phyloP scores from a whole-genome alignment of 2,113 vertebrate species.

The Mormoops blainvillei region DNA sequence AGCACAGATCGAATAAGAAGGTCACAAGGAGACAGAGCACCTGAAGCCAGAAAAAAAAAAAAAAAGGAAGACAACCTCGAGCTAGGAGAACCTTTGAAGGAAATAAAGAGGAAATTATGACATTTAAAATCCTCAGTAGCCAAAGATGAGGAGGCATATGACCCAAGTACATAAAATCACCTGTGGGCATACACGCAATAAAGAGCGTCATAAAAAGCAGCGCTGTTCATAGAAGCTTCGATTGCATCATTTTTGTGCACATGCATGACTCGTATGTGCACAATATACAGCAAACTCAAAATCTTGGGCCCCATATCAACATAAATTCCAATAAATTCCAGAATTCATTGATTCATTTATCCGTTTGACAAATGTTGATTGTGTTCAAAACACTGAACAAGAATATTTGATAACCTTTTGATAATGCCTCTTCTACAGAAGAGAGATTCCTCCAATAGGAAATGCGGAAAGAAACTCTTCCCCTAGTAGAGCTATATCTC shows the following conservation, averaged over 20 bases:
- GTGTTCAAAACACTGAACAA: background rate
- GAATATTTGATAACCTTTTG: background rate
- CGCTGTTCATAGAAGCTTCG: background rate
- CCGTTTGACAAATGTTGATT: background rate
- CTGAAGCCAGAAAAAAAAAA: background rate
- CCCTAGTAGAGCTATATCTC: background rate
- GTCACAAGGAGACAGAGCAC: background rate
- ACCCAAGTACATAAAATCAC: background rate
- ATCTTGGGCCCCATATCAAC: background rate
- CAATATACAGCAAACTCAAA: background rate
- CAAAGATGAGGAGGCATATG: background rate
- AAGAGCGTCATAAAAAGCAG: background rate
- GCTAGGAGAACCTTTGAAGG: background rate
- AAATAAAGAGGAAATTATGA: background rate
- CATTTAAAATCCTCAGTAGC: background rate
- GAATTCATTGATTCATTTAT: background rate
- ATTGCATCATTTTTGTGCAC: background rate
- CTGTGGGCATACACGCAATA: background rate
- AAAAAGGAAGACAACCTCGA: background rate
- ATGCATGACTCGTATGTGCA: background rate
- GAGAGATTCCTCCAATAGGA: too few relatives aligned
- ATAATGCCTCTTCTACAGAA: background rate
- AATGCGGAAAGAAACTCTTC: background rate
- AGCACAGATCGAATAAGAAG: background rate
- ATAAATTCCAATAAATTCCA: background rate